Conservation (phyloP, 2,888 invertebrate species). For the Dinocampus coccinellae region DNA sequence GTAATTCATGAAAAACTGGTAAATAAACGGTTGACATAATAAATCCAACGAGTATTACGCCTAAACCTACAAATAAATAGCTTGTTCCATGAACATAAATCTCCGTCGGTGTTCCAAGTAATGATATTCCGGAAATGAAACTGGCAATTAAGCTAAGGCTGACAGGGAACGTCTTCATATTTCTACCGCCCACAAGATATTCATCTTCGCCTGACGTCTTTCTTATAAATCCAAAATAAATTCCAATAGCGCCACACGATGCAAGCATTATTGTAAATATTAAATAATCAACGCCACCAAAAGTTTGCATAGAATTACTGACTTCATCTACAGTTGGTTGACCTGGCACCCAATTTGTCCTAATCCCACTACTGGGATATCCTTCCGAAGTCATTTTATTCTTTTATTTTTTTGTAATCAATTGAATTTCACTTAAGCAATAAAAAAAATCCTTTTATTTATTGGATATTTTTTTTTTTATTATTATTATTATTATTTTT, state of each 20-base stretch:
- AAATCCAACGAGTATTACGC: constrained; percentile 77
- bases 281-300: constrained; percentile 82
- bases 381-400: constrained; percentile 55
- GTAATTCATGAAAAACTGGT: constrained; percentile 81
- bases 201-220: constrained; percentile 76
- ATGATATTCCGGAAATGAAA: constrained; percentile 83
- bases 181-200: constrained; percentile 85
- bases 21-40: constrained; percentile 78
- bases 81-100: constrained; percentile 86
- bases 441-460: neutral
- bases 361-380: constrained; percentile 40
- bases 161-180: constrained; percentile 86
- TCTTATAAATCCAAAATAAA: constrained; percentile 85
- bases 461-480: neutral
- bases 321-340: constrained; percentile 70
- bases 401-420: neutral
- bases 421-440: neutral
- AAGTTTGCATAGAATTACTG: constrained; percentile 74
- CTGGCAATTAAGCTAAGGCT: constrained; percentile 89
- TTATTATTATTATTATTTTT: too few species aligned
- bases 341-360: constrained; percentile 47
- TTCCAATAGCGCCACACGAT: constrained; percentile 82
- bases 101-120: constrained; percentile 84
- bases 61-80: constrained; percentile 77
- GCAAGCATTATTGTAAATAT: constrained; percentile 84